Conservation (phyloP, 2,113 vertebrate genomes). For the Bucco capensis region DNA sequence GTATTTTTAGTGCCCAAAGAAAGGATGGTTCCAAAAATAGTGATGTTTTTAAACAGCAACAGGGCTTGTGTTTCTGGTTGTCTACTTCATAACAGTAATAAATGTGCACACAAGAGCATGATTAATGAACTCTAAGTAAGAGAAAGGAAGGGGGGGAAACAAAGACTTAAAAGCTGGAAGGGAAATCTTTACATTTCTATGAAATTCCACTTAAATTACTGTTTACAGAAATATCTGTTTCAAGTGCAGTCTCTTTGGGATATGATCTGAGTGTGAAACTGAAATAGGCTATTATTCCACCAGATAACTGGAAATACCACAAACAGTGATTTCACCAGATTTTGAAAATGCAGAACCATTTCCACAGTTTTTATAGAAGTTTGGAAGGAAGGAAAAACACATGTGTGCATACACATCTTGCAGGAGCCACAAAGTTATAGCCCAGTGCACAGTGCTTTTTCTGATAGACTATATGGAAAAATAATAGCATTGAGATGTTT, state of each 20-base stretch:
- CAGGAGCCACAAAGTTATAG: neutral
- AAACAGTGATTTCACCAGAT: neutral
- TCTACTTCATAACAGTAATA: neutral
- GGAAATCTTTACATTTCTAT: neutral
- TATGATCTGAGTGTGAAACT: neutral
- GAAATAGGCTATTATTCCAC: neutral
- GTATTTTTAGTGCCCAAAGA: neutral
- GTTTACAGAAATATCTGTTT: neutral
- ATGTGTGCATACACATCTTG: accelerated
- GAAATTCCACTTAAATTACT: neutral
- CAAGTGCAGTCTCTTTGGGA: neutral
- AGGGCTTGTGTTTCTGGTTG: neutral
- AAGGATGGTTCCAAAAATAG: neutral
- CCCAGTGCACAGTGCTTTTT: neutral
- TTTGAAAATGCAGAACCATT: neutral
- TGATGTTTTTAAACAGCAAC: neutral
- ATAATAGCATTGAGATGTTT: neutral
- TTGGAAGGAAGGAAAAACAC: neutral
- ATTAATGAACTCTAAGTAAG: neutral
- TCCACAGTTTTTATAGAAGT: neutral
- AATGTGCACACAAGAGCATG: neutral
- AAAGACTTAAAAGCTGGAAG: neutral
- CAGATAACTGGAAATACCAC: neutral
- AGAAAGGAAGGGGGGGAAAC: neutral
- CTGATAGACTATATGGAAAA: neutral